These are phyloP conservation scores for Pelodytes ibericus DNA, from an alignment of 2,797 vertebrate genomes.

Conservation along the genomic window DNA sequence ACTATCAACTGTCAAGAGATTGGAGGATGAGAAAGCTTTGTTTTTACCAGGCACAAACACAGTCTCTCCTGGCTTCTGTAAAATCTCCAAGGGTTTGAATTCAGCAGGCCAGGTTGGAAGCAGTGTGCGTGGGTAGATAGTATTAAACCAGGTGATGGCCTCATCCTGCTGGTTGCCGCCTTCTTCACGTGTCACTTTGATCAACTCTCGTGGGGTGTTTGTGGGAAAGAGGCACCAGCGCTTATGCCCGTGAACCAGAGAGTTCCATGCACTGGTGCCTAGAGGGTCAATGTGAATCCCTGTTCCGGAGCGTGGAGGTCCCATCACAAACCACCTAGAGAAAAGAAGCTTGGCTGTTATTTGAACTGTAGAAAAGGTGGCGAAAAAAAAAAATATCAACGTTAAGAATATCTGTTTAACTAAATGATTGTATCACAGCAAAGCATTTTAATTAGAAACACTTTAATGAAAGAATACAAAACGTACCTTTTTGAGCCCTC, in stretches of 20 bases:
- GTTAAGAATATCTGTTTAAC: no score
- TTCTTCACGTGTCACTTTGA: slow-evolving; percentile 92
- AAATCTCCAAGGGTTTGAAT: slow-evolving; percentile 91
- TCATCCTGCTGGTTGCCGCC: slow-evolving; percentile 98
- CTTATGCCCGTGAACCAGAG: slow-evolving; percentile 95
- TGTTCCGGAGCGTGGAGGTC: slow-evolving; percentile 92
- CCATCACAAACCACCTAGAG: slow-evolving; percentile 98
- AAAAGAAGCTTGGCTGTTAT: background rate
- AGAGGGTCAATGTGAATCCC: slow-evolving; percentile 97
- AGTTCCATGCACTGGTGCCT: slow-evolving; percentile 97
- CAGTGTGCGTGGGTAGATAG: slow-evolving; percentile 91
- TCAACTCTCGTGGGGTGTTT: slow-evolving; percentile 92
- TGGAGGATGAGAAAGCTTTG: no score
- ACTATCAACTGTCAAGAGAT: no score
- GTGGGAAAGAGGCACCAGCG: slow-evolving; percentile 97
- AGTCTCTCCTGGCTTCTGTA: slow-evolving; percentile 93
- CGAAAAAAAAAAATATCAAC: no score
- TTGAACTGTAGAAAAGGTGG: no score
- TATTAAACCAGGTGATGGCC: slow-evolving; percentile 95
- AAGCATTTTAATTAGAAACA: no score
- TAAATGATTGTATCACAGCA: no score
- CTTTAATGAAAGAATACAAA: no score
- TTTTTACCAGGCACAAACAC: slow-evolving; percentile 93
- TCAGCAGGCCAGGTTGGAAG: slow-evolving; percentile 89
- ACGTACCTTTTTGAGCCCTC: no score